Conservation (phyloP, 2,113 vertebrate species). For the Hucho hucho region DNA sequence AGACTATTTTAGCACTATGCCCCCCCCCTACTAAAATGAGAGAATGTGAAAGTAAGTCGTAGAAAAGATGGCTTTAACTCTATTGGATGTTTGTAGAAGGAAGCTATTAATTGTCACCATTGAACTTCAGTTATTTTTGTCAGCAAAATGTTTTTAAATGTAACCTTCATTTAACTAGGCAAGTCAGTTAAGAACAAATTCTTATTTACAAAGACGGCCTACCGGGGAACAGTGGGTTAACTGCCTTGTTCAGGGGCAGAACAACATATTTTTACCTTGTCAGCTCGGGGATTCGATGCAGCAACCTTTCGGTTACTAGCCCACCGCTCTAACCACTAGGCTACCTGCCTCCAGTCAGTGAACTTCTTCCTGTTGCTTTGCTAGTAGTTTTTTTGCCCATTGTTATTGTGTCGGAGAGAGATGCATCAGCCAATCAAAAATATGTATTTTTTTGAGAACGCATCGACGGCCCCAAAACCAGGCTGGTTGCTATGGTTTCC, state of each 20-base stretch:
- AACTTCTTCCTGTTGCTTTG: not conserved
- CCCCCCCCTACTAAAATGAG: not conserved
- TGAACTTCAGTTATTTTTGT: too few species aligned
- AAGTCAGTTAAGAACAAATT: too few species aligned
- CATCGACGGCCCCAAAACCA: conserved; percentile 14
- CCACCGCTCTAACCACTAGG: too few species aligned
- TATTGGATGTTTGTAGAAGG: conserved; percentile 19
- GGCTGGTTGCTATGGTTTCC: conserved; percentile 16
- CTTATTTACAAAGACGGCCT: too few species aligned
- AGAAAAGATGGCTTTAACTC: conserved; percentile 32
- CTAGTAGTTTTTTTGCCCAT: not conserved
- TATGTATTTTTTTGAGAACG: conserved; percentile 14
- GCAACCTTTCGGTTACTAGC: too few species aligned
- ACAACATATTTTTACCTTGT: too few species aligned
- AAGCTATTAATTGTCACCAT: conserved; percentile 17
- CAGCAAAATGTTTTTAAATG: too few species aligned
- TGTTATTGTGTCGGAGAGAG: conserved; percentile 15
- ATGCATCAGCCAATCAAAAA: conserved; percentile 59
- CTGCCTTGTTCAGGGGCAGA: too few species aligned
- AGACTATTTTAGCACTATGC: not conserved
- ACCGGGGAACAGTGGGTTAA: too few species aligned
- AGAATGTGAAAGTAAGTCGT: conserved; percentile 47
- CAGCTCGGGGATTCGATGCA: too few species aligned
- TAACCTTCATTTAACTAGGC: too few species aligned
- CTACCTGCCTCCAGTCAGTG: conserved; percentile 9